Evolutionary conservation across 53 echinoderm and acorn worm genomes (phyloP).

Genomic region (Patiria pectinifera): DNA sequence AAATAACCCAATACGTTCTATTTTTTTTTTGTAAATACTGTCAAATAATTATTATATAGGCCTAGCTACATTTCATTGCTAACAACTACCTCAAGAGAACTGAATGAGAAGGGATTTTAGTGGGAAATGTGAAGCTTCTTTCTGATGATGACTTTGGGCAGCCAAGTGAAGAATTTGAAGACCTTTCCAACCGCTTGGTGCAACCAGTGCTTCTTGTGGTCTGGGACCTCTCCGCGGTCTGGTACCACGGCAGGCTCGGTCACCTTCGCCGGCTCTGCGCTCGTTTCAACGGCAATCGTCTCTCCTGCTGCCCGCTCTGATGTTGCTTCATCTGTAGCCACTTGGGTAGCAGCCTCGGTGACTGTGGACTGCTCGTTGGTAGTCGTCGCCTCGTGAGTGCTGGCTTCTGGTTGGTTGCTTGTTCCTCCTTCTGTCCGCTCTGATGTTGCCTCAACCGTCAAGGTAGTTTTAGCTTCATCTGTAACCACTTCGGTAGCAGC

Average conservation of each 20-base stretch:
- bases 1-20: too few relatives aligned
- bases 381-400: slow-evolving; percentile 9
- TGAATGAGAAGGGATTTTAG: neutral
- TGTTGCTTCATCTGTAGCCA: neutral
- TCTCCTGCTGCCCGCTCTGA: neutral
- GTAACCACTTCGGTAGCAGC: neutral
- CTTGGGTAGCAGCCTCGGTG: neutral
- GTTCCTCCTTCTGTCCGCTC: neutral
- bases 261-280: neutral
- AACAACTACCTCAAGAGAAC: too few relatives aligned
- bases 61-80: too few relatives aligned
- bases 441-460: too few relatives aligned
- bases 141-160: slow-evolving; percentile 19
- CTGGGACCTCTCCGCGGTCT: slow-evolving; percentile 2
- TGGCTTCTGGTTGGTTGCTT: slow-evolving; percentile 30
- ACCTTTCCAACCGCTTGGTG: neutral
- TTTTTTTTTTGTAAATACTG: too few relatives aligned
- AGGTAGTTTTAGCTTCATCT: neutral
- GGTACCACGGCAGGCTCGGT: neutral
- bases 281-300: neutral
- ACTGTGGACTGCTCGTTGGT: neutral
- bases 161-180: slow-evolving; percentile 23
- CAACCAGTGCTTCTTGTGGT: slow-evolving; percentile 20
- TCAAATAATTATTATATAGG: too few relatives aligned
- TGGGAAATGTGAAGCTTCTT: slow-evolving; percentile 20